Base-by-base conservation (phyloP, 2,113 vertebrate genomes). In the Burhinus oedicnemus region DNA sequence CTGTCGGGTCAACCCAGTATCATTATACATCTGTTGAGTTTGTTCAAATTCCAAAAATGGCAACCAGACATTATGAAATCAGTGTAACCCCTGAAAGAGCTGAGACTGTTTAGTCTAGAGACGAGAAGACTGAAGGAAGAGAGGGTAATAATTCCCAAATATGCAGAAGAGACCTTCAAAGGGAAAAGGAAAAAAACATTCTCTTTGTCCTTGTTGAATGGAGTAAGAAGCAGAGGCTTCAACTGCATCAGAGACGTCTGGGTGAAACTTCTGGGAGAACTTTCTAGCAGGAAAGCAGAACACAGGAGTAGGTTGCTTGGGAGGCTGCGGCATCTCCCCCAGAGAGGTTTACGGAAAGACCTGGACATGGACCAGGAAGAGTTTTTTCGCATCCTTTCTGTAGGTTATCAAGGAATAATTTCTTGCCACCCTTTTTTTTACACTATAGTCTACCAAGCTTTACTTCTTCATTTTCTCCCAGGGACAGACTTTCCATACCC, bases 51-150 rank as follows among this genome's bases (percentile, higher is more conserved):
- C 91, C 86, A 93, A 68, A 95, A 89, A 82, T 19, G 61, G 36
- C 69, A 95, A 84, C 15, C 34, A 97, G 86, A 92, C 44, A 49
- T 95, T 84, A 70, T 42, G 77, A 91, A 92, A 96, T 82, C 61
- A 51, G 7, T 36, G 29, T 82, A 91, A 82, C 49, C 57, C 83
- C 52, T 87, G 49, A 57, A 94, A 82, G 70, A 82, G 23, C 36
- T 82, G 44, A 82, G 30, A 42, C 57, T 96, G 95, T 96, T 97
- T 97, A 96, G 96, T 95, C 94, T 96, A 75, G 65, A 84, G 32
- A 92, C 2, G 5, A 74, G 57, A 86, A 86, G 47, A 47, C 65
- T 82, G 57, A 68, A 76, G 27, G 23, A 91, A 84, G 55, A 82
- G 42, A 78, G 54, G n/a, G 82, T 91, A 95, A 97, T 94, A 40